Percentiles rank a stretch among this genome's conserved stretches.
Evolutionary conservation across 2,888 invertebrate species (phyloP).

Genomic region (Brachyptera risi): DNA sequence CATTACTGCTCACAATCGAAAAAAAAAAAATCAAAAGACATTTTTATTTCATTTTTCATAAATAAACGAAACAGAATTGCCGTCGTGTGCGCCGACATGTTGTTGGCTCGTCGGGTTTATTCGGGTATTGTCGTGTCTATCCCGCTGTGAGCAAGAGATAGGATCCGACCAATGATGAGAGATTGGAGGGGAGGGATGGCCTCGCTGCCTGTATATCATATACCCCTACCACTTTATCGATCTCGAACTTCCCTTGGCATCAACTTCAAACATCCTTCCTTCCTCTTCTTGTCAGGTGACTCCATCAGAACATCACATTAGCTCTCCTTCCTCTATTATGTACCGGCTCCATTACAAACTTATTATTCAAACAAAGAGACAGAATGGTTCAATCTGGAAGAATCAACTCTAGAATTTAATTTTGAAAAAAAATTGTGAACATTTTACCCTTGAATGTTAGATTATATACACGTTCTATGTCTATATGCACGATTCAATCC

Average conservation of each 20-base stretch:
- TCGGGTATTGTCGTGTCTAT: neutral
- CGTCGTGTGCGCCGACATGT: conserved; percentile 1
- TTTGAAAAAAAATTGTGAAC: no score
- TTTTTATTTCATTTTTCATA: no score
- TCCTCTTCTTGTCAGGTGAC: neutral
- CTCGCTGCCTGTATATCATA: neutral
- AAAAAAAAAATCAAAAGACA: no score
- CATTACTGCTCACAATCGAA: no score
- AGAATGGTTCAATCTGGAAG: conserved; percentile 9
- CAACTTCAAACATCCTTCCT: neutral
- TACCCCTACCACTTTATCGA: neutral
- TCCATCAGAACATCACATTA: neutral
- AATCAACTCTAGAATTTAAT: no score
- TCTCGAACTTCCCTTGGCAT: neutral
- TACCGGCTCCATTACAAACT: neutral
- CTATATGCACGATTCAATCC: no score
- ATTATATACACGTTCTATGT: no score
- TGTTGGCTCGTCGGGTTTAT: neutral
- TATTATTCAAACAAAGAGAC: neutral
- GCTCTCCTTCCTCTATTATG: neutral
- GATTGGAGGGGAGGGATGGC: neutral
- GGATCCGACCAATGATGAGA: neutral
- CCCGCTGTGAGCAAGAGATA: neutral
- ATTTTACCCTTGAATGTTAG: no score
- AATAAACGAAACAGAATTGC: no score